phyloP scores from a whole-genome alignment of 1,140 invertebrate genomes.

The Drosophila setifemur region DNA sequence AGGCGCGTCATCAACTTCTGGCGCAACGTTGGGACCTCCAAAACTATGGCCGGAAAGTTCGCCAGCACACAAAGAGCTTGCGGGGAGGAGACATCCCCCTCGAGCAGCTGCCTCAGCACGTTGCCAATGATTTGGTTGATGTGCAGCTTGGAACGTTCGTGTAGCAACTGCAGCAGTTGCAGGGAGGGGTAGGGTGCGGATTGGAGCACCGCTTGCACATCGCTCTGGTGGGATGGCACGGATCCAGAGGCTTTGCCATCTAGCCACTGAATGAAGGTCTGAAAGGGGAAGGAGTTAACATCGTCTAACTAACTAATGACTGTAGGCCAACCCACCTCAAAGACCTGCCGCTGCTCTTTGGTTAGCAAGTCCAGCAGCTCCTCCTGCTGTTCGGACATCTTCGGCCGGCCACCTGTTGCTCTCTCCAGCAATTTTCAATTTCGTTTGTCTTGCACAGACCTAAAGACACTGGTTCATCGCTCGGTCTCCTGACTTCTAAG shows the following conservation, averaged over 20 bases:
- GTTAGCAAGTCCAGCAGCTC: slow-evolving; percentile 45
- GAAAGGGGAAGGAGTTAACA: background rate
- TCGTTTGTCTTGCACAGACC: slow-evolving; percentile 3
- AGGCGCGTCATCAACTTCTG: slow-evolving; percentile 31
- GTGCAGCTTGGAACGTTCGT: slow-evolving; percentile 37
- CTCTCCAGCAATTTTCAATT: background rate
- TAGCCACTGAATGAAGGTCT: slow-evolving; percentile 48
- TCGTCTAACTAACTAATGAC: too few species aligned
- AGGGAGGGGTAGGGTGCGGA: slow-evolving; percentile 50
- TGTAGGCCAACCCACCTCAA: slow-evolving; percentile 24
- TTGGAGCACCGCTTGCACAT: slow-evolving; percentile 18
- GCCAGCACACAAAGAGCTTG: slow-evolving; percentile 58
- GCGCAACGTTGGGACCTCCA: slow-evolving; percentile 39
- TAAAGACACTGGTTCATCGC: slow-evolving; percentile 27
- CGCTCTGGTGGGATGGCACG: slow-evolving; percentile 13
- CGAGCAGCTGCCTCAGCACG: slow-evolving; percentile 38
- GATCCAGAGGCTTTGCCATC: slow-evolving; percentile 7
- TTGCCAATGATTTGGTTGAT: slow-evolving; percentile 45
- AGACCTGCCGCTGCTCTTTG: slow-evolving; percentile 24
- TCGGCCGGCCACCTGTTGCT: slow-evolving; percentile 15
- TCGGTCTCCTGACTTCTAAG: slow-evolving; percentile 20
- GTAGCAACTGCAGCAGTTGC: slow-evolving; percentile 38
- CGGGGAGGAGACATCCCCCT: slow-evolving; percentile 30
- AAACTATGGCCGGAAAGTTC: slow-evolving; percentile 49
- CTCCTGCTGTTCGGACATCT: slow-evolving; percentile 16